phyloP scores from a whole-genome alignment of 2,113 vertebrate species.

The Ptilonorhynchus violaceus region DNA sequence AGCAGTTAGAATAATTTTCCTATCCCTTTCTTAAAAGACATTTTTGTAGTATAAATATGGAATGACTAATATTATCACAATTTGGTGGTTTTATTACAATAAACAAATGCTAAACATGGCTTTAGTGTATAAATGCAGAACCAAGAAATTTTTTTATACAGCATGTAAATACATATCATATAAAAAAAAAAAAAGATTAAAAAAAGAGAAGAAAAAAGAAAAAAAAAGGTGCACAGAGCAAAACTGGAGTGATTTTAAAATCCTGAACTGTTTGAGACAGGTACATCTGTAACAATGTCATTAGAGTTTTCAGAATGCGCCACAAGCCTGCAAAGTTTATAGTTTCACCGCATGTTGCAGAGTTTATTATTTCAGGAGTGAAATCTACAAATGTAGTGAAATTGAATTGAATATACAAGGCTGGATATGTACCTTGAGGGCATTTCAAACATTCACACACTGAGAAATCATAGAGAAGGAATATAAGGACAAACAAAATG shows the following conservation, averaged over 20 bases:
- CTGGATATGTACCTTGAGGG: slow-evolving; percentile 49
- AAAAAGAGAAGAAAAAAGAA: too few species aligned
- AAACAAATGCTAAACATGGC: not conserved
- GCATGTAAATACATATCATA: not conserved
- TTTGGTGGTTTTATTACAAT: not conserved
- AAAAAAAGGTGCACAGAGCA: not conserved
- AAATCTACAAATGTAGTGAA: slow-evolving; percentile 68
- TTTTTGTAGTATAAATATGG: not conserved
- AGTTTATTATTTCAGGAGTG: slow-evolving; percentile 63
- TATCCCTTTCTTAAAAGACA: not conserved
- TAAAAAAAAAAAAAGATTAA: not conserved
- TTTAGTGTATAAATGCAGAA: not conserved
- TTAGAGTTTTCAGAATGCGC: not conserved
- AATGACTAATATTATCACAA: not conserved
- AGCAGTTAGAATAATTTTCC: not conserved
- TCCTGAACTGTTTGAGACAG: not conserved
- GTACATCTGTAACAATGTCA: not conserved
- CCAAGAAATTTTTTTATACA: not conserved
- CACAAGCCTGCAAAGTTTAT: slow-evolving; percentile 32
- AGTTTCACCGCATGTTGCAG: slow-evolving; percentile 16
- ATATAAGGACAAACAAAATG: slow-evolving; percentile 24
- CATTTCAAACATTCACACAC: slow-evolving; percentile 48
- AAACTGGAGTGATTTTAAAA: slow-evolving; percentile 2
- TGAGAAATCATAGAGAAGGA: slow-evolving; percentile 30
- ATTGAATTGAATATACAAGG: slow-evolving; percentile 56